Percentiles rank a stretch among this genome's conserved stretches.
These are phyloP conservation scores for Elanoides forficatus DNA, from an alignment of 2,113 vertebrate genomes.

Conservation along the genomic window DNA sequence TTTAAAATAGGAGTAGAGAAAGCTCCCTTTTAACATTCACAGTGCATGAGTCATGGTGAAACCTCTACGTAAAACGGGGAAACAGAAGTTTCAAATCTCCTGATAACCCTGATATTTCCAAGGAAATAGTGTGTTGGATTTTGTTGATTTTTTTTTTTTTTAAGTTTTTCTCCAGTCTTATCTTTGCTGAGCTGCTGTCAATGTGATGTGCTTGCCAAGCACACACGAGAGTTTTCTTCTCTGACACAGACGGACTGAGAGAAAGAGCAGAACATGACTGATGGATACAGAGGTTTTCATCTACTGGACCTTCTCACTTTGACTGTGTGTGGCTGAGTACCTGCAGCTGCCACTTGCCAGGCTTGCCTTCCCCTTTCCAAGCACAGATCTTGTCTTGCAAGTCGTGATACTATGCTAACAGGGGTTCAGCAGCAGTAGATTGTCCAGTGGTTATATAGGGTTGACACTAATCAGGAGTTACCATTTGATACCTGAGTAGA, in stretches of 20 bases:
- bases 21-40: not conserved
- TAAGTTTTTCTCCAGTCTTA: not conserved
- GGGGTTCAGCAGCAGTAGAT: not conserved
- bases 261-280: not conserved
- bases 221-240: not conserved
- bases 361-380: not conserved
- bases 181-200: not conserved
- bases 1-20: not conserved
- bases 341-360: not conserved
- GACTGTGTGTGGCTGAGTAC: not conserved
- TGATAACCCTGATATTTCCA: not conserved
- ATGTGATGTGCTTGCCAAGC: not conserved
- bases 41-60: not conserved
- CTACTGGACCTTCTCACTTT: not conserved
- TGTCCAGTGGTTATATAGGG: not conserved
- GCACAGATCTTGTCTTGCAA: not conserved
- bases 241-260: not conserved
- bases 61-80: not conserved
- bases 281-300: not conserved
- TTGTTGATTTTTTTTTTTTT: too few species aligned
- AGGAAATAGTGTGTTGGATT: not conserved
- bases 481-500: not conserved
- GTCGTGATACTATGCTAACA: too few species aligned
- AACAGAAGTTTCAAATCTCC: not conserved
- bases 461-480: not conserved